These are phyloP conservation scores for Sigmodon hispidus DNA, from an alignment of 2,113 vertebrate genomes.

Conservation along the genomic window DNA sequence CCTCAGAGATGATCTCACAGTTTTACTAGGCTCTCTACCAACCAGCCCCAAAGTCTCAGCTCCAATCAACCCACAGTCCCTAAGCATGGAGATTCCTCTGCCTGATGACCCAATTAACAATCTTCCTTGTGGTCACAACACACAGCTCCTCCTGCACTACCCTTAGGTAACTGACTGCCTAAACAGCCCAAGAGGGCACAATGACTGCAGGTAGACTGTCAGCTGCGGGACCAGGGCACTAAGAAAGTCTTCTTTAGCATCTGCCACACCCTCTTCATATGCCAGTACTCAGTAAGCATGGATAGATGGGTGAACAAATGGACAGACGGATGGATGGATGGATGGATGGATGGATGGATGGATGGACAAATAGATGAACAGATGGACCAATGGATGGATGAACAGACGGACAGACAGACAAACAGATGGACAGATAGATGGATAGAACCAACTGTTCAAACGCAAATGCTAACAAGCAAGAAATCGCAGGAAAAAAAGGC, in stretches of 20 bases:
- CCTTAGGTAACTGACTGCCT: background rate
- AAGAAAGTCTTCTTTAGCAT: background rate
- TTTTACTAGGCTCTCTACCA: background rate
- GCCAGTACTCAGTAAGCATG: background rate
- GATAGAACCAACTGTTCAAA: background rate
- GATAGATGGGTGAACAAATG: background rate
- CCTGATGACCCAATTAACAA: conserved; percentile 43
- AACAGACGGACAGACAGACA: background rate
- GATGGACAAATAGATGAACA: background rate
- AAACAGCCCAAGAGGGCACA: background rate
- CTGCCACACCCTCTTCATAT: background rate
- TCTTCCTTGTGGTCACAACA: background rate
- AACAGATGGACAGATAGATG: background rate
- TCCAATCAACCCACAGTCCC: background rate
- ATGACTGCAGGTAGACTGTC: background rate
- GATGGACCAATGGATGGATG: background rate
- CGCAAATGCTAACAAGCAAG: background rate
- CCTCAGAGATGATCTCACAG: background rate
- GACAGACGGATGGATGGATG: background rate
- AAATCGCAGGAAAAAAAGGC: background rate
- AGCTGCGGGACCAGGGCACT: background rate
- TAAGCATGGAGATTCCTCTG: background rate
- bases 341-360: background rate
- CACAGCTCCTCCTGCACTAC: background rate
- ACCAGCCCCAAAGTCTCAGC: conserved; percentile 38